Evolutionary conservation across 2,888 invertebrate genomes (phyloP), one percentile per base, ranked within the genome.

Genomic region (Chymomyza fuscimana): DNA sequence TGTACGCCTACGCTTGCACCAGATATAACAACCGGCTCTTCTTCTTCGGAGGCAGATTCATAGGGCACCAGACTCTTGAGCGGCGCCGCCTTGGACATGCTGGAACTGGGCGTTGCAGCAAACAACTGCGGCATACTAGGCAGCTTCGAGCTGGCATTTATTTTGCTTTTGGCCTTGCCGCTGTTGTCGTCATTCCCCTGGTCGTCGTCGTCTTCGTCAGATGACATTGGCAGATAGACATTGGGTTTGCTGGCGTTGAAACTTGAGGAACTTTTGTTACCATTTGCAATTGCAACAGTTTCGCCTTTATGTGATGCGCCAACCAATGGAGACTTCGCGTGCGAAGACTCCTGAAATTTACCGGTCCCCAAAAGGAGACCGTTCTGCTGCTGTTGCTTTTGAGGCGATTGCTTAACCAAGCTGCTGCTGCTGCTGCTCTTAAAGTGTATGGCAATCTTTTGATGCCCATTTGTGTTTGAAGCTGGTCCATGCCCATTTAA

Each of bases 31-130:
- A 40, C 63, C 5, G 67, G 40, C 32, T 83, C 86, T 54, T 86
- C 85, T 70, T 91, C 91, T 46, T 90, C 94, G 0, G 94, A 94
- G 82, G 94, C 94, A 0, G 93, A 93, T 81, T 94, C 94, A 80
- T 94, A 94, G 25, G 94, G 94, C 69, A 94, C 94, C 67, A 94
- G 91, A 70, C 92, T 91, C 73, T 90, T 91, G 1, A 87, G 73
- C 73, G 82, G 32, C 5, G 7, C 32, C 32, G 32, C 9, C 9
- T 32, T 32, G 5, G 6, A 0, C 7, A 32, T 87, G 46, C 80
- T 82, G 40, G 80, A 25, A 29, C 40, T 60, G 12, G 67, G 67
- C 9, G 62, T 54, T 32, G 73, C 68, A n/a, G 62, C 78, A 66
- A 81, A 81, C 69, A 91, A 81, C 66, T 87, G 90, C 50, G 92